phyloP scores from a whole-genome alignment of 2,113 vertebrate species.

The Megaleporinus macrocephalus region DNA sequence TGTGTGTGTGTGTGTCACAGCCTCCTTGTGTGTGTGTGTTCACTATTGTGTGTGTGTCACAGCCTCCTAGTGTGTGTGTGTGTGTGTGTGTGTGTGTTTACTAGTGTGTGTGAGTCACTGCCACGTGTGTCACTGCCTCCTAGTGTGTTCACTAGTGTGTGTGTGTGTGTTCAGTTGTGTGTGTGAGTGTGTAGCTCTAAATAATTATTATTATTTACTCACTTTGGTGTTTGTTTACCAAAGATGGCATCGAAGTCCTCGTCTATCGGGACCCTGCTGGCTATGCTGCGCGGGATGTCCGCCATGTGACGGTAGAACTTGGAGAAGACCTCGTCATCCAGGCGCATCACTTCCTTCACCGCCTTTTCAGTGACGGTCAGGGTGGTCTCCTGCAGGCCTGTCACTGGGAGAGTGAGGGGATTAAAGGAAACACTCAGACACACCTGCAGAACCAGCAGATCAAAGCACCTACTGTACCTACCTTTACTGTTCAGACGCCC shows the following conservation, averaged over 20 bases:
- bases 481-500: conserved; percentile 95
- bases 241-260: conserved; percentile 94
- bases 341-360: conserved; percentile 96
- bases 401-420: conserved; percentile 68
- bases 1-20: no score
- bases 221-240: conserved; percentile 90
- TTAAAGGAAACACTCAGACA: neutral
- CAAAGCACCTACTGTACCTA: conserved; percentile 56
- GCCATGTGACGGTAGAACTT: conserved; percentile 88
- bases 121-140: no score
- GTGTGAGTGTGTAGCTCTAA: no score
- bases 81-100: no score
- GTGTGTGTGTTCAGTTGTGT: no score
- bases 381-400: conserved; percentile 88
- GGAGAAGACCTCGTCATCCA: conserved; percentile 95
- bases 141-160: no score
- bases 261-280: conserved; percentile 81
- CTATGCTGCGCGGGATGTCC: conserved; percentile 75
- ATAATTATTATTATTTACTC: conserved; percentile 57
- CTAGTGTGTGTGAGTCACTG: no score
- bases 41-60: no score
- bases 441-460: neutral
- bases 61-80: no score
- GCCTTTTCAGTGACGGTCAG: conserved; percentile 91
- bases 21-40: no score